Evolutionary conservation across 2,113 vertebrate species (phyloP).

Genomic region (Lagopus leucura): DNA sequence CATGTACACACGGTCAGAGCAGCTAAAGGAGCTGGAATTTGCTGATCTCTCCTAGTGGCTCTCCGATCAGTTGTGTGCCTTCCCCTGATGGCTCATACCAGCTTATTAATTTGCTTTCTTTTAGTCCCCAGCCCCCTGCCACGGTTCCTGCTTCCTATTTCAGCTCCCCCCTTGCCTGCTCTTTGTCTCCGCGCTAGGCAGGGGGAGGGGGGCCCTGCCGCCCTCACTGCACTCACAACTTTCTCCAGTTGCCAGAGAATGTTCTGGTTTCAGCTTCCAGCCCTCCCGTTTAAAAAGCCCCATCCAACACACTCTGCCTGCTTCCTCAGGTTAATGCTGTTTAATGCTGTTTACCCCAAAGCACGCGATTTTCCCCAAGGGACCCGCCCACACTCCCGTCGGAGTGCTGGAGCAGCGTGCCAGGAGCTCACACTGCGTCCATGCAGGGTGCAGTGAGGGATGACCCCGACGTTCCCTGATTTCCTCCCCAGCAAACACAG

Average conservation of each 20-base stretch:
- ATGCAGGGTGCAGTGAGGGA: neutral
- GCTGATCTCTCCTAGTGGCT: conserved; percentile 43
- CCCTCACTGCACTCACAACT: conserved; percentile 43
- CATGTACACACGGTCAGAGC: neutral
- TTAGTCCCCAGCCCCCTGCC: conserved; percentile 53
- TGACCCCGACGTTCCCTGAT: neutral
- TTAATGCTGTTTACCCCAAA: neutral
- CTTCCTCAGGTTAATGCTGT: conserved; percentile 4
- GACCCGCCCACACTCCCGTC: neutral
- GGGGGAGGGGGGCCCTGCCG: conserved; percentile 25
- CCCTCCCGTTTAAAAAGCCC: conserved; percentile 12
- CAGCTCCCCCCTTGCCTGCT: conserved; percentile 63
- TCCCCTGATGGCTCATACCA: neutral
- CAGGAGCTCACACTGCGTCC: fast-evolving
- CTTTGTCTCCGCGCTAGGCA: conserved; percentile 62
- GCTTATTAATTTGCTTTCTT: conserved; percentile 61
- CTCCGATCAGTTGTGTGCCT: neutral
- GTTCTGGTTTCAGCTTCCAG: conserved; percentile 55
- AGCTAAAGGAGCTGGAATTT: conserved; percentile 34
- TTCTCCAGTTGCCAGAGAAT: conserved; percentile 54
- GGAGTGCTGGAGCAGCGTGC: neutral
- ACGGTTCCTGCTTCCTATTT: conserved; percentile 68
- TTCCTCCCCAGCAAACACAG: neutral
- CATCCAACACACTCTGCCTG: neutral
- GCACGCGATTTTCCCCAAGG: neutral